Evolutionary conservation across 1,140 invertebrate genomes (phyloP).

Genomic region (Melipona quadrifasciata): DNA sequence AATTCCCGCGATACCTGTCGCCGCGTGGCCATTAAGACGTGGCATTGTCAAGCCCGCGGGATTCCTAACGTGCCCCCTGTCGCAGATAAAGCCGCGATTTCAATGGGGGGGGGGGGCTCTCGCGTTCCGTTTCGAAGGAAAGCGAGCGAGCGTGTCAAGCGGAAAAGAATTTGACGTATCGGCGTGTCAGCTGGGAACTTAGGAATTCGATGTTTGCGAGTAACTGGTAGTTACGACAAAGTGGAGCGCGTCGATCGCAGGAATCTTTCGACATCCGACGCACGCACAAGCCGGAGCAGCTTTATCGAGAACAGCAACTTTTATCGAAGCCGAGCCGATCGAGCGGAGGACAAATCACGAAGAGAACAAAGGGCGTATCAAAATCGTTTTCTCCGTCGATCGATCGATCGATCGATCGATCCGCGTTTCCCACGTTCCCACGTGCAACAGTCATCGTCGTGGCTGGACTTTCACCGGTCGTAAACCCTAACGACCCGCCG

Average conservation of each 20-base stretch:
- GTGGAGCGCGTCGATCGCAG: too few species aligned
- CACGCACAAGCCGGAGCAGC: too few species aligned
- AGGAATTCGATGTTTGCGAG: background rate
- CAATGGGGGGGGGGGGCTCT: slow-evolving; percentile 12
- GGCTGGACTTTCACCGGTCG: slow-evolving; percentile 21
- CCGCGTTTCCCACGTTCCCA: slow-evolving; percentile 25
- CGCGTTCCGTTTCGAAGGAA: slow-evolving; percentile 15
- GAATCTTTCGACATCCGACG: background rate
- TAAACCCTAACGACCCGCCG: slow-evolving; percentile 19
- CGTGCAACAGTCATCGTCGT: background rate
- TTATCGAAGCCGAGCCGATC: background rate
- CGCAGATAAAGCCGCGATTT: slow-evolving; percentile 33
- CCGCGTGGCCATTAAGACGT: background rate
- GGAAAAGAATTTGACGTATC: slow-evolving; percentile 24
- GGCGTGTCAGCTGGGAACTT: background rate
- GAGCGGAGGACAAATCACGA: background rate
- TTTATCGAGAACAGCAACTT: background rate
- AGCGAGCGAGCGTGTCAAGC: background rate
- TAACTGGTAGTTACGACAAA: background rate
- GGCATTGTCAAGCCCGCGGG: slow-evolving; percentile 19
- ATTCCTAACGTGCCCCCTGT: slow-evolving; percentile 36
- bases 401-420: background rate
- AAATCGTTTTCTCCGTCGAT: background rate
- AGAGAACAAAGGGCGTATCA: background rate
- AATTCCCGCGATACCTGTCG: slow-evolving; percentile 46